Conservation (phyloP, 2,113 vertebrate species). For the Bubalus kerabau region DNA sequence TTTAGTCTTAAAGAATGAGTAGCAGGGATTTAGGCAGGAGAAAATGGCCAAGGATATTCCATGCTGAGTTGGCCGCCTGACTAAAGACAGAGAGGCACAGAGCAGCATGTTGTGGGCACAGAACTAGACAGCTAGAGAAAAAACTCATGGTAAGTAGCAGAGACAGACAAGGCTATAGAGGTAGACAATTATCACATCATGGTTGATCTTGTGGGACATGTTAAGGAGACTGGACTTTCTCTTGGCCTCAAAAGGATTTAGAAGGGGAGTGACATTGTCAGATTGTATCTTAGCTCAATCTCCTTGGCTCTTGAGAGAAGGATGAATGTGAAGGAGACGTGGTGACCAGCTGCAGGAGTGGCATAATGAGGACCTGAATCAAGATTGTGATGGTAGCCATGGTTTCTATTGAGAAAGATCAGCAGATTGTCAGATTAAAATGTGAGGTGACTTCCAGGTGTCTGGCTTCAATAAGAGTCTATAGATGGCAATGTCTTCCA, state of each 20-base stretch:
- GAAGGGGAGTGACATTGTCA: not conserved
- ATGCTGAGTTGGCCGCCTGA: not conserved
- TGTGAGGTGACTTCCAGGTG: not conserved
- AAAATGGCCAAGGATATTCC: not conserved
- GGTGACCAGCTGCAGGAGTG: not conserved
- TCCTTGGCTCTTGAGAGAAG: not conserved
- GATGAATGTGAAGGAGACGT: not conserved
- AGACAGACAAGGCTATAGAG: not conserved
- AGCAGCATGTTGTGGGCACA: not conserved
- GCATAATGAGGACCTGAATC: not conserved
- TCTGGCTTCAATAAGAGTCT: not conserved
- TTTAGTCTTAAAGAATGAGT: not conserved
- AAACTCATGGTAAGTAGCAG: not conserved
- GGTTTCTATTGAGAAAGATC: not conserved
- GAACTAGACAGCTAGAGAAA: not conserved
- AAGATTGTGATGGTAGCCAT: not conserved
- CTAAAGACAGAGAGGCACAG: not conserved
- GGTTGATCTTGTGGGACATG: not conserved
- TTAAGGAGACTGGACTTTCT: not conserved
- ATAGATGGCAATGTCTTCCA: not conserved
- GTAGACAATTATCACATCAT: not conserved
- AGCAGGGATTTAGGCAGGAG: not conserved
- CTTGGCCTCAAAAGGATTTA: not conserved
- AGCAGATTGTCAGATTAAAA: not conserved
- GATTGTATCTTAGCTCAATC: not conserved